Percentiles rank a stretch among this genome's conserved stretches.
Conservation (phyloP, 1,140 invertebrate genomes). For the Anadara kagoshimensis region DNA sequence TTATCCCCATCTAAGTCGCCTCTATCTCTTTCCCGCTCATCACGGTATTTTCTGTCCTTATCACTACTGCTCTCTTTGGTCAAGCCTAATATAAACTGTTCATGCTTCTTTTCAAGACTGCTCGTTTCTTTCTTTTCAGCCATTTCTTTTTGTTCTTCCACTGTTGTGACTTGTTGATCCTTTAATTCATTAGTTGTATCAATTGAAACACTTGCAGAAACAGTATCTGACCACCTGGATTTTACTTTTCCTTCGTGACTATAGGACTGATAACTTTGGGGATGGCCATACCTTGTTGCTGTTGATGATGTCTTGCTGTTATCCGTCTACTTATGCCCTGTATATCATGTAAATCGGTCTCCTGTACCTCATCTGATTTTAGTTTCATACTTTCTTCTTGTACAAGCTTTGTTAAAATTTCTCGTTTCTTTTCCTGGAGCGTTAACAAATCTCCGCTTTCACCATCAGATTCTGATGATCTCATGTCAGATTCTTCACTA, state of each 20-base stretch:
- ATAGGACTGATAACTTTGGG: background rate
- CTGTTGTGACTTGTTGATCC: background rate
- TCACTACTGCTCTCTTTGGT: background rate
- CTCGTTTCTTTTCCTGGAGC: too few species aligned
- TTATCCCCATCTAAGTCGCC: conserved; percentile 24
- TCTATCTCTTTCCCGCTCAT: background rate
- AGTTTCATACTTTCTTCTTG: too few species aligned
- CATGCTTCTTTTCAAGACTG: background rate
- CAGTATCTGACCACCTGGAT: background rate
- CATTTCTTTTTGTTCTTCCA: conserved; percentile 9
- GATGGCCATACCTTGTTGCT: background rate
- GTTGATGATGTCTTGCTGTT: too few species aligned
- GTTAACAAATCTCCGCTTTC: too few species aligned
- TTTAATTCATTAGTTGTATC: conserved; percentile 7
- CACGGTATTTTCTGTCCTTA: background rate
- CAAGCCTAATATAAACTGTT: background rate
- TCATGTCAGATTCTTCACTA: too few species aligned
- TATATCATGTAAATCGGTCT: too few species aligned
- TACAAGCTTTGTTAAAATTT: too few species aligned
- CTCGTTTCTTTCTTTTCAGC: background rate
- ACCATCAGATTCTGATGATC: too few species aligned
- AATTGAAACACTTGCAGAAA: conserved; percentile 7
- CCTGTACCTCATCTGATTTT: too few species aligned
- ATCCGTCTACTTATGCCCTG: too few species aligned
- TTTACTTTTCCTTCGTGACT: background rate